Evolutionary conservation across 2,113 vertebrate species (phyloP), one percentile per base, ranked within the genome.

Genomic region (Hyperopisus bebe): DNA sequence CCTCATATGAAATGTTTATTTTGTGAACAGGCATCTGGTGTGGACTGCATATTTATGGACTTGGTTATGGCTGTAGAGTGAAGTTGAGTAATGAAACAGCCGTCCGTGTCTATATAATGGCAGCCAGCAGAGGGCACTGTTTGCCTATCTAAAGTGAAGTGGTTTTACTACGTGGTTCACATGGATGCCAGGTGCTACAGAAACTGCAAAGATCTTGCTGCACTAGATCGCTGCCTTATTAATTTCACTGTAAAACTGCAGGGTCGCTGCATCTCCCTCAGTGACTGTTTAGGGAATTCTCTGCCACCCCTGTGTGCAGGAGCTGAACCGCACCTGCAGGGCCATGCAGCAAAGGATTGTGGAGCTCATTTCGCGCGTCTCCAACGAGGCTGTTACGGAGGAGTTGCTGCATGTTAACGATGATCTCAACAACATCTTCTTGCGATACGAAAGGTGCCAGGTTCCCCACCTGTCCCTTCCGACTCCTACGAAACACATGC

Each of bases 261-360:
- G 98, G 93, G 96, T 97, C 89, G 99, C 27, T 99, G 98, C 98
- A 99, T 94, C 97, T 98, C 92, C 15, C 27, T 35, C 70, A 15
- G 96, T 98, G 91, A 97, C 99, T 46, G 94, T 99, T 92, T 98
- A 99, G 94, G 98, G 99, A 91, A 97, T 99, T 94, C 98, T 98
- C 88, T 95, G 97, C 3, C 97, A 99, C 91, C 97, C 97, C 92
- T 47, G 97, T 99, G 94, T 99, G 10, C 88, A 98, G 98, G 98
- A 99, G 91, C 95, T 99, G 94, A 98, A 99, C 96, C 94, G 97
- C 93, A 99, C 98, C n/a, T 99, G 98, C 93, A 95, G 98, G 91
- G 97, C 97, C 46, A 99, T 99, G 98, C 98, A 99, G 96, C 98
- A 98, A 91, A 96, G 98, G 90, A 96, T 99, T 8, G 97, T 99